These are phyloP conservation scores for Chaetodon auriga DNA, from an alignment of 2,113 vertebrate genomes.

Conservation along the genomic window DNA sequence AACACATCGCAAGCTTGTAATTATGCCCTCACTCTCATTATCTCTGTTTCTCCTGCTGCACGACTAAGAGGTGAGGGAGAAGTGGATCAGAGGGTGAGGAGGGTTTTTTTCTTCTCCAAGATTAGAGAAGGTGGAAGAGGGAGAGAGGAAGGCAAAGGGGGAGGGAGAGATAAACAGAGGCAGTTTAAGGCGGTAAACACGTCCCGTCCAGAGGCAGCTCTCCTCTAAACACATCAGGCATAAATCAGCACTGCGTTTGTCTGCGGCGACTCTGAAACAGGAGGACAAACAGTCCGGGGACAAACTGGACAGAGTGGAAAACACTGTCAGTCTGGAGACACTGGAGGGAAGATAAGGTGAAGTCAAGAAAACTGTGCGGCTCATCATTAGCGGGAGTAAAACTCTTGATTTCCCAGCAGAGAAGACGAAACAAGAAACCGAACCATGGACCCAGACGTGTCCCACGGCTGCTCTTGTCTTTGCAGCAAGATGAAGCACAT, in stretches of 20 bases:
- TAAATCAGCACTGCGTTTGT: constrained; percentile 41
- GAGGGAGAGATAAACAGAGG: constrained; percentile 74
- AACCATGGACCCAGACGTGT: constrained; percentile 39
- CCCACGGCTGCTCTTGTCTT: constrained; percentile 25
- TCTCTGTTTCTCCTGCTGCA: constrained; percentile 57
- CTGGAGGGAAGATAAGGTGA: constrained; percentile 3
- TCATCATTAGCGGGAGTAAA: not conserved
- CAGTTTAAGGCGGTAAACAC: constrained; percentile 72
- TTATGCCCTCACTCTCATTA: constrained; percentile 69
- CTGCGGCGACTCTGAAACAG: constrained; percentile 27
- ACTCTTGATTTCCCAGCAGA: not conserved
- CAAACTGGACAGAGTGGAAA: not conserved
- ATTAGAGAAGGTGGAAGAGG: constrained; percentile 73
- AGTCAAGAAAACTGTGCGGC: not conserved
- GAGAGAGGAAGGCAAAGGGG: constrained; percentile 54
- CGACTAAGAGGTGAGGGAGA: constrained; percentile 52
- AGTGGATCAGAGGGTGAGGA: constrained; percentile 26
- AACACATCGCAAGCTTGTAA: constrained; percentile 60
- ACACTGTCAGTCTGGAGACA: constrained; percentile 18
- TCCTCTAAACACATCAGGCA: constrained; percentile 64
- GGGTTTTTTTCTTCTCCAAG: constrained; percentile 12
- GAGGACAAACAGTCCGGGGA: constrained; percentile 8
- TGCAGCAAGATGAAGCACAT: constrained; percentile 13
- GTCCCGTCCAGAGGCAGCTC: constrained; percentile 39
- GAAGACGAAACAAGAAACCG: not conserved